These are phyloP conservation scores for Ophion costatus DNA, from an alignment of 2,888 invertebrate species.

Conservation along the genomic window DNA sequence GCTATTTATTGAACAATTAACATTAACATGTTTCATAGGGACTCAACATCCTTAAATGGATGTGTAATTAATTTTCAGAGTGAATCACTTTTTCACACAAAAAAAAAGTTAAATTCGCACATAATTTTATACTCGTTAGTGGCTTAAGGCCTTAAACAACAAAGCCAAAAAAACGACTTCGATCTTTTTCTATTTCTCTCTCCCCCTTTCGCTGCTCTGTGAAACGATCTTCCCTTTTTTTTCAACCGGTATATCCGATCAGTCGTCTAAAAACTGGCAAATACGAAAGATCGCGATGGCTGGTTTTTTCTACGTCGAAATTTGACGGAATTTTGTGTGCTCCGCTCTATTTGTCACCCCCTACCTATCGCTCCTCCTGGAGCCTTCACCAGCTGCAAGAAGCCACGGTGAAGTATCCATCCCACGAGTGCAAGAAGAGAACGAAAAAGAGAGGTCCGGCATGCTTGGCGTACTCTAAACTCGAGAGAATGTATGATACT, in stretches of 20 bases:
- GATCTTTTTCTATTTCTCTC: slow-evolving; percentile 10
- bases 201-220: background rate
- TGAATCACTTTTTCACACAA: too few species aligned
- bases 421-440: slow-evolving; percentile 52
- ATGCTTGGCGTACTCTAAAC: slow-evolving; percentile 69
- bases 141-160: too few species aligned
- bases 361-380: slow-evolving; percentile 70
- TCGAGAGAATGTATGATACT: slow-evolving; percentile 80
- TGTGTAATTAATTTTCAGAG: too few species aligned
- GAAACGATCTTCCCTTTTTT: too few species aligned
- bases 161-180: background rate
- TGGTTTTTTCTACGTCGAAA: slow-evolving; percentile 71
- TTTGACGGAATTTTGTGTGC: slow-evolving; percentile 82
- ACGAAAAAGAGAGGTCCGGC: slow-evolving; percentile 73
- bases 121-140: too few species aligned
- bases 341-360: slow-evolving; percentile 83
- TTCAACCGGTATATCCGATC: background rate
- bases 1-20: too few species aligned
- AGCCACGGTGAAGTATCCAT: slow-evolving; percentile 43
- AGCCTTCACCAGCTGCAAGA: slow-evolving; percentile 49
- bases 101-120: too few species aligned
- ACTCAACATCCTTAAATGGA: too few species aligned
- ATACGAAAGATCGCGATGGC: slow-evolving; percentile 4
- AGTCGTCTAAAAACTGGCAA: slow-evolving; percentile 1
- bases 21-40: too few species aligned